Evolutionary conservation across 2,113 vertebrate genomes (phyloP), one percentile per base, ranked within the genome.

Genomic region (Chaetodon auriga): DNA sequence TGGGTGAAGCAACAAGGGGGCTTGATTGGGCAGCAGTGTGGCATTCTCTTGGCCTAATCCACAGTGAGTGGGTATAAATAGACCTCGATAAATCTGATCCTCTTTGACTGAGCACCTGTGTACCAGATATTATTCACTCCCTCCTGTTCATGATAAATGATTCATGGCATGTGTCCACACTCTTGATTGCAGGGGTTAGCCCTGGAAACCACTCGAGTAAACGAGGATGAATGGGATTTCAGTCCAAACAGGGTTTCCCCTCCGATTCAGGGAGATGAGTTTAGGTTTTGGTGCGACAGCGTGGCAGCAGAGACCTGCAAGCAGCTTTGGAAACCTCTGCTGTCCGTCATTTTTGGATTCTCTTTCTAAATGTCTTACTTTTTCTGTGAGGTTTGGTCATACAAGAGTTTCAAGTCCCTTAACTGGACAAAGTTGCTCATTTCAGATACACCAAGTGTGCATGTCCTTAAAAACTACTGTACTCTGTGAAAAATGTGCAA

Each of bases 51-150:
- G 85, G 74, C 85, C 70, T 93, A 94, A 94, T 94, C 91, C 92
- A 63, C 82, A n/a, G n/a, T 66, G 75, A 80, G 86, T 54, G 74
- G 45, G 77, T 95, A 94, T 94, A 93, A 95, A 94, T 95, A 94
- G 93, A 89, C 78, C 66, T 73, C 1, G 83, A 90, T 92, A 92
- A 94, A 94, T 87, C 60, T 93, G 91, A 95, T 95, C 92, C 92
- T 89, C 89, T 92, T 92, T 92, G 72, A 88, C 80, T 48, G 70
- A 88, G 75, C 92, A 90, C 91, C 86, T 92, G 86, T 91, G 90
- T 69, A 88, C 78, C 80, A 85, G 80, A 91, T 95, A 85, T 87
- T 83, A 89, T 82, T 84, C 85, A 36, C 86, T 65, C 69, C 57
- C 30, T 75, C 30, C 51, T 58, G 61, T 19, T 77, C 46, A 6